Conservation (phyloP, 2,888 invertebrate species). For the Cryptocephalus primarius region DNA sequence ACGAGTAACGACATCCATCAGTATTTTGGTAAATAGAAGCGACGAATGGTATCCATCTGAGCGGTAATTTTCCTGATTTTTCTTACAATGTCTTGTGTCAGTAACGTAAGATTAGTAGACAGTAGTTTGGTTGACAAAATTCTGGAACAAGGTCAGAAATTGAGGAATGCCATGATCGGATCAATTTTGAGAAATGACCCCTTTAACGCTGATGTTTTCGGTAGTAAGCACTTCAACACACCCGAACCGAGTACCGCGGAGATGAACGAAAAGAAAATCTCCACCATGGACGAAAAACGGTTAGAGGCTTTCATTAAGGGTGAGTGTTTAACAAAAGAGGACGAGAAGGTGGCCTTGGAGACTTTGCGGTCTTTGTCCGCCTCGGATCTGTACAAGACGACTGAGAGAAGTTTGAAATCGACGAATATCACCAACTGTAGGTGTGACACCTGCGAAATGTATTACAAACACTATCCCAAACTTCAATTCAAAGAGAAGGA, state of each 20-base stretch:
- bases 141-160: constrained; percentile 29
- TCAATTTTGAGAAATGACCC: constrained; percentile 34
- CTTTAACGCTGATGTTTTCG: constrained; percentile 23
- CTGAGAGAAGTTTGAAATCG: constrained; percentile 19
- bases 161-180: constrained; percentile 34
- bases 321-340: constrained; percentile 32
- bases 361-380: constrained; percentile 35
- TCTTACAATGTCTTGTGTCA: too few relatives aligned
- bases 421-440: constrained; percentile 15
- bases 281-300: constrained; percentile 16
- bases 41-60: too few relatives aligned
- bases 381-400: constrained; percentile 28
- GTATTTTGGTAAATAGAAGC: too few relatives aligned
- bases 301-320: constrained; percentile 32
- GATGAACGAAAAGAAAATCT: neutral
- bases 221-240: constrained; percentile 15
- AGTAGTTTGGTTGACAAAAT: constrained; percentile 18
- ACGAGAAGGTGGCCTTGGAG: constrained; percentile 35
- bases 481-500: constrained; percentile 6
- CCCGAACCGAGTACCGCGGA: constrained; percentile 7
- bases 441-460: constrained; percentile 30
- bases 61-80: too few relatives aligned
- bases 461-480: constrained; percentile 19
- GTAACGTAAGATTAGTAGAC: too few relatives aligned
- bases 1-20: too few relatives aligned